Evolutionary conservation across 2,888 invertebrate species (phyloP), one percentile per base, ranked within the genome.

Genomic region (Hemithea aestivaria): DNA sequence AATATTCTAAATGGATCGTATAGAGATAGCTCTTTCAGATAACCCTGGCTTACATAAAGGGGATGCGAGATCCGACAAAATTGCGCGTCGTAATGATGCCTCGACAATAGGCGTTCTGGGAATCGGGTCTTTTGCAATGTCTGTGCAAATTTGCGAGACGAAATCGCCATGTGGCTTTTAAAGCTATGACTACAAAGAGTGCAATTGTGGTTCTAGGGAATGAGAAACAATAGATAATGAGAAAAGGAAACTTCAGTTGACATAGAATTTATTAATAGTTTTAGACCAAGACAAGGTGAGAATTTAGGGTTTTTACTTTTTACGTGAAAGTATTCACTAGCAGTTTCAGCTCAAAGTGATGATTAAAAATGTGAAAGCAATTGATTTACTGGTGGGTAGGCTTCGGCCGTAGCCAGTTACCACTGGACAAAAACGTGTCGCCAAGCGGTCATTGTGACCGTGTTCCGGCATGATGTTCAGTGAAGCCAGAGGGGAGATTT

Each of bases 51-150:
- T 82, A 84, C 78, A 81, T 83, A 83, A 79, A 79, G 79, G 83
- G 83, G 80, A 80, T 76, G 71, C 67, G 65, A 72, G 77, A 67
- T 67, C 73, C 68, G 66, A 70, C 77, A 69, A 77, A 83, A 82
- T 82, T 81, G 83, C 79, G 73, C 74, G 71, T 68, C 64, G 75
- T 76, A 75, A 77, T 76, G 73, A 73, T 58, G 66, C 55, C 51
- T 48, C 66, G 66, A 85, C 85, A 87, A 87, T 79, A 71, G 83
- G 60, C 58, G 67, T 85, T 87, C 85, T 68, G 73, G 68, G 85
- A 85, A 67, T 79, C 55, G 64, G 57, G 45, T 51, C 66, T 79
- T 81, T 83, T 82, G 79, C 76, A 57, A 66, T 56, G 67, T 63
- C 70, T 74, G 72, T 73, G 82, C 80, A 71, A 83, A 80, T 81